A percentile compares a stretch with the other conserved stretches of the same genome.
These are phyloP conservation scores for Mesochorus sp. DNA, from an alignment of 2,888 invertebrate species.

Conservation along the genomic window DNA sequence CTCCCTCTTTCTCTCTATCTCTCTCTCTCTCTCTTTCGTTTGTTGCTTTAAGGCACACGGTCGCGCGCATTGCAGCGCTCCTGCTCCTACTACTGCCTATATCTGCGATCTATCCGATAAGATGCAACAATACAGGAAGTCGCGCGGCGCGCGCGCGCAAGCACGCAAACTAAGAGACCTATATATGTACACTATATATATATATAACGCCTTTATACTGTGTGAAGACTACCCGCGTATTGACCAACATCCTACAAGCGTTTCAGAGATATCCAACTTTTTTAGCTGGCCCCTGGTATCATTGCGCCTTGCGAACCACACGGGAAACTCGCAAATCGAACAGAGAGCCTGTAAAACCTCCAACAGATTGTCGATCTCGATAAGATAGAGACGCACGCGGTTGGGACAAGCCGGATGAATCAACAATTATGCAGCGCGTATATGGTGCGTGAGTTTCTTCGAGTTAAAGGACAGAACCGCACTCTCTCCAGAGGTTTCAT, in stretches of 20 bases:
- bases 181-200: constrained; percentile 9
- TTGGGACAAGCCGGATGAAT: constrained; percentile 56
- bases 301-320: background rate
- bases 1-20: background rate
- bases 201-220: constrained; percentile 22
- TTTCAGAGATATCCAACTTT: constrained; percentile 66
- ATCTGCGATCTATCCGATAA: constrained; percentile 79
- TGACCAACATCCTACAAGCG: constrained; percentile 71
- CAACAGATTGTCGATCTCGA: constrained; percentile 59
- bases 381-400: constrained; percentile 56
- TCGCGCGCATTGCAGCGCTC: constrained; percentile 51
- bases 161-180: constrained; percentile 63
- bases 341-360: constrained; percentile 52
- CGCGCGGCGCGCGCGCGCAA: constrained; percentile 65
- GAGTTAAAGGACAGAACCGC: constrained; percentile 15
- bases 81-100: constrained; percentile 66
- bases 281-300: background rate
- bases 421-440: constrained; percentile 63
- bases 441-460: constrained; percentile 62
- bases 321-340: constrained; percentile 41
- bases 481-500: constrained; percentile 23
- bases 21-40: constrained; percentile 25
- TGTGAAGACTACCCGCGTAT: constrained; percentile 30
- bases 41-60: constrained; percentile 35
- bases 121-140: constrained; percentile 79